phyloP scores from a whole-genome alignment of 2,797 vertebrate species.

The Pseudochaenichthys georgianus region DNA sequence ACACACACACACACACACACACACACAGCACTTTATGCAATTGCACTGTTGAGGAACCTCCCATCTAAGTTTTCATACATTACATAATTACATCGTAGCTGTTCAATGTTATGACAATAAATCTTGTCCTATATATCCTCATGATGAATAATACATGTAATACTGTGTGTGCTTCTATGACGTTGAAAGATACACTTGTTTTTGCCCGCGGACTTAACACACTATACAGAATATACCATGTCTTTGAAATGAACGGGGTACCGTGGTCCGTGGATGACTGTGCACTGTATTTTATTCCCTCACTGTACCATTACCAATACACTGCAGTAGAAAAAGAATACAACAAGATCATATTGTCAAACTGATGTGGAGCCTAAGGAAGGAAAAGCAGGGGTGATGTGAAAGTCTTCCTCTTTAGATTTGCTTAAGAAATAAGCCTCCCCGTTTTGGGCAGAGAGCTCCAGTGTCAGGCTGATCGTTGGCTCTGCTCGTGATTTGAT shows the following conservation, averaged over 20 bases:
- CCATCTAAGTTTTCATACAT: no score
- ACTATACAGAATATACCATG: conserved; percentile 33
- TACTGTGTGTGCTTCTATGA: conserved; percentile 39
- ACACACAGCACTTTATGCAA: conserved; percentile 28
- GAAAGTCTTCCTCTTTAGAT: conserved; percentile 13
- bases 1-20: no score
- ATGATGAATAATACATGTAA: conserved; percentile 76
- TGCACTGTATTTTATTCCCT: conserved; percentile 15
- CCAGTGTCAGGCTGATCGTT: conserved; percentile 10
- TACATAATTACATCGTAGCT: no score
- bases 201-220: conserved; percentile 39
- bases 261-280: not conserved
- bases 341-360: not conserved
- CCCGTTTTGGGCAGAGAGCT: not conserved
- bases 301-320: not conserved
- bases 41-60: no score
- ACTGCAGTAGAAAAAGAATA: conserved; percentile 1
- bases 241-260: conserved; percentile 32
- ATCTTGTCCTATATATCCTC: conserved; percentile 18
- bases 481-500: conserved; percentile 19
- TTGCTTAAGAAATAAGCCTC: conserved; percentile 3
- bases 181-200: conserved; percentile 34
- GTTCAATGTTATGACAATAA: no score
- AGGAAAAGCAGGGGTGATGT: not conserved
- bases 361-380: conserved; percentile 6